Percentiles rank a stretch among this genome's conserved stretches.
These are phyloP conservation scores for Cebidichthys violaceus DNA, from an alignment of 2,113 vertebrate genomes.

Conservation along the genomic window DNA sequence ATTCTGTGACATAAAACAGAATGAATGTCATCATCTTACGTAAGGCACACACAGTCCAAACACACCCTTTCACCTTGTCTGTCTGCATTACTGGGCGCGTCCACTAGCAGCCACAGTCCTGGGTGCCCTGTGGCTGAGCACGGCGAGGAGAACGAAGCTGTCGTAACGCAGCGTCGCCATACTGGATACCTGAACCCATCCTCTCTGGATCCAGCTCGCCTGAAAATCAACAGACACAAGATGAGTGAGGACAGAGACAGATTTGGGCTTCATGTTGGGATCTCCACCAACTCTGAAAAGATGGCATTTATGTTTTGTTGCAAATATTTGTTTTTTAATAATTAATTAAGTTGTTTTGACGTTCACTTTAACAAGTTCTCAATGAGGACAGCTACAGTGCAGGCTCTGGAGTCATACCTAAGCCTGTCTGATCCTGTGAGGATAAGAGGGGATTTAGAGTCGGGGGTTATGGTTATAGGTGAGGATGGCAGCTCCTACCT, in stretches of 20 bases:
- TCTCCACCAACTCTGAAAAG: not conserved
- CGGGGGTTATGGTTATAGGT: not conserved
- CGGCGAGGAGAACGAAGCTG: conserved; percentile 92
- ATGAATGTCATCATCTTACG: not conserved
- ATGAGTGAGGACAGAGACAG: not conserved
- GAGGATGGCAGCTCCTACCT: conserved; percentile 77
- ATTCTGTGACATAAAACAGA: not conserved
- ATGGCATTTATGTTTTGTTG: not conserved
- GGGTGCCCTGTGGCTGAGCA: conserved; percentile 86
- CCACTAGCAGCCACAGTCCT: conserved; percentile 90
- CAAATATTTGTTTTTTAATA: not conserved
- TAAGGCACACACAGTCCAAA: not conserved
- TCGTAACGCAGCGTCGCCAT: conserved; percentile 89
- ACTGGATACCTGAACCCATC: conserved; percentile 96
- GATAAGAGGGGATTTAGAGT: conserved; percentile 19
- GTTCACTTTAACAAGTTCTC: not conserved
- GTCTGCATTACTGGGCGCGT: not conserved
- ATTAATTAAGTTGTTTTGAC: not conserved
- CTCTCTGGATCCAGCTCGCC: conserved; percentile 94
- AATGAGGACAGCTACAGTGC: not conserved
- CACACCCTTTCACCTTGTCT: conserved; percentile 36
- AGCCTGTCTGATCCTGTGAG: conserved; percentile 7
- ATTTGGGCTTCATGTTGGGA: not conserved
- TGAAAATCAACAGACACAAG: conserved; percentile 55
- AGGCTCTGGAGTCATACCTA: not conserved